phyloP scores from a whole-genome alignment of 1,140 invertebrate genomes.

The Drosophila insularis region DNA sequence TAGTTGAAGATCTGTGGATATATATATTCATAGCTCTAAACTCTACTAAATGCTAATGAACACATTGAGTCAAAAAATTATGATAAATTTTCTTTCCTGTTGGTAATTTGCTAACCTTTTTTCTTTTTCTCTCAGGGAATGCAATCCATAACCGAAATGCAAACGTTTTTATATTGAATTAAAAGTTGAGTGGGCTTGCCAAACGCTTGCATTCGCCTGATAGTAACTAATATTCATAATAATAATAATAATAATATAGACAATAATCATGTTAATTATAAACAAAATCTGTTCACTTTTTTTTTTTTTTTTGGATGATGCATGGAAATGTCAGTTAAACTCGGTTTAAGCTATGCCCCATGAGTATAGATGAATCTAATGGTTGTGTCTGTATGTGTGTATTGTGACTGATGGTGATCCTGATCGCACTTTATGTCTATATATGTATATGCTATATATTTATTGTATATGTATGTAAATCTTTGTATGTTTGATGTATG shows the following conservation, averaged over 20 bases:
- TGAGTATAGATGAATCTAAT: slow-evolving; percentile 34
- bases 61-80: slow-evolving; percentile 78
- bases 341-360: slow-evolving; percentile 73
- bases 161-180: background rate
- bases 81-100: slow-evolving; percentile 46
- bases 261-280: slow-evolving; percentile 10
- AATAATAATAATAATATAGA: background rate
- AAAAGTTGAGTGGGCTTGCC: too few relatives aligned
- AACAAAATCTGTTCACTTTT: slow-evolving; percentile 17
- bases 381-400: background rate
- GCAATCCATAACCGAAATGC: background rate
- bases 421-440: slow-evolving; percentile 29
- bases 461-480: background rate
- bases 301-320: slow-evolving; percentile 9
- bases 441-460: slow-evolving; percentile 21
- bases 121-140: slow-evolving; percentile 1
- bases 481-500: slow-evolving; percentile 19
- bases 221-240: slow-evolving; percentile 6
- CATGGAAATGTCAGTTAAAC: slow-evolving; percentile 63
- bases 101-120: slow-evolving; percentile 26
- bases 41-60: slow-evolving; percentile 80
- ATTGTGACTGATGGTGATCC: slow-evolving; percentile 36
- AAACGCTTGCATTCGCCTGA: background rate
- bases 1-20: background rate
- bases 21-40: slow-evolving; percentile 11